Conservation (phyloP, 1,140 invertebrate genomes). For the Eueides isabella region DNA sequence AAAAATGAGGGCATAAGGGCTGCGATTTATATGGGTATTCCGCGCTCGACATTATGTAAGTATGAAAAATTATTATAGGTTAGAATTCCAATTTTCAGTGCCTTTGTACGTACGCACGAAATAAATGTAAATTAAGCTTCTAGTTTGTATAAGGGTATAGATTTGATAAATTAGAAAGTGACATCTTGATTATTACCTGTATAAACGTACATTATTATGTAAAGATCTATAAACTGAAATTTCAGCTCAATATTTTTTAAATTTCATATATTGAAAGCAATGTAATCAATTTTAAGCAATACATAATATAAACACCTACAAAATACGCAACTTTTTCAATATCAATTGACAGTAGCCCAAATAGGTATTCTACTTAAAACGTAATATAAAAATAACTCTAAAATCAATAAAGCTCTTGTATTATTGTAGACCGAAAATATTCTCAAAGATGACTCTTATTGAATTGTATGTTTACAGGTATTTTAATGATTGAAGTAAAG, state of each 20-base stretch:
- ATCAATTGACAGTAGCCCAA: too few relatives aligned
- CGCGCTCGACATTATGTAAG: slow-evolving; percentile 6
- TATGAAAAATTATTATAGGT: slow-evolving; percentile 9
- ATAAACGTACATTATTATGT: too few relatives aligned
- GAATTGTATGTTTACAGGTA: not conserved
- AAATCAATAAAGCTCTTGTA: too few relatives aligned
- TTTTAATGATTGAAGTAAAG: not conserved
- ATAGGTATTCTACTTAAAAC: too few relatives aligned
- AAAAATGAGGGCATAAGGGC: slow-evolving; percentile 3
- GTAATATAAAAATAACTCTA: too few relatives aligned
- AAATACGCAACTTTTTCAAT: too few relatives aligned
- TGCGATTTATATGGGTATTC: slow-evolving; percentile 8
- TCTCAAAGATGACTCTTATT: not conserved
- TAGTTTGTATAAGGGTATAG: not conserved
- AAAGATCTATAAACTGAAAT: too few relatives aligned
- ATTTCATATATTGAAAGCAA: too few relatives aligned
- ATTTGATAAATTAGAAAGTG: not conserved
- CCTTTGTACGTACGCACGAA: not conserved
- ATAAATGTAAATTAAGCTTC: too few relatives aligned
- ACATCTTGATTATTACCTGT: not conserved
- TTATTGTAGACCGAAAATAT: not conserved
- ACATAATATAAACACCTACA: too few relatives aligned
- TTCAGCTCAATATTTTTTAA: too few relatives aligned
- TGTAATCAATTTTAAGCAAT: too few relatives aligned
- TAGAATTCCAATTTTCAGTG: not conserved